Conservation (phyloP, 2,888 invertebrate genomes). For the Xestia rhomboidea region DNA sequence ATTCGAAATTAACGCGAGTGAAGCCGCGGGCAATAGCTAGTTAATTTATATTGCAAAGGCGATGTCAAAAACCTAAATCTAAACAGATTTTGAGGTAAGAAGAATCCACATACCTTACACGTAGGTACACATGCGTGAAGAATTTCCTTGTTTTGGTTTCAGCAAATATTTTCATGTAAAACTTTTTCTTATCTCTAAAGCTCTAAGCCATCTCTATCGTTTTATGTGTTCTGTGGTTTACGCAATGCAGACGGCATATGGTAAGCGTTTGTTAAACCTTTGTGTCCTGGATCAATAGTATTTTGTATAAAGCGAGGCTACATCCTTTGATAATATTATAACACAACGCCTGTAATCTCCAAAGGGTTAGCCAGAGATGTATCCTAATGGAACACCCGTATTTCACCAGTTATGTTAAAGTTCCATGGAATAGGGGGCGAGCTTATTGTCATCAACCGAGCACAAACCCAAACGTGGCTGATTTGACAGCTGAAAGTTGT, state of each 20-base stretch:
- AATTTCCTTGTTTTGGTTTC: background rate
- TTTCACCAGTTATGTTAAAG: background rate
- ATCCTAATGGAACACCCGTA: background rate
- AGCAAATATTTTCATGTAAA: background rate
- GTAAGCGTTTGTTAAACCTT: constrained; percentile 20
- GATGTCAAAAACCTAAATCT: too few species aligned
- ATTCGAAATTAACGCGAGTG: too few species aligned
- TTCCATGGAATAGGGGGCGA: background rate
- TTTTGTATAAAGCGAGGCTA: constrained; percentile 4
- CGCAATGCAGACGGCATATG: constrained; percentile 42
- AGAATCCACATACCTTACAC: too few species aligned
- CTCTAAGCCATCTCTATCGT: constrained; percentile 9
- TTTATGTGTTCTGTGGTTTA: background rate
- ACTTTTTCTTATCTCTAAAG: background rate
- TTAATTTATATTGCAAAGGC: too few species aligned
- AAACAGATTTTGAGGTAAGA: too few species aligned
- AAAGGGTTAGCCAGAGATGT: background rate
- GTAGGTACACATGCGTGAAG: too few species aligned
- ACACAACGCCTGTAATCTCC: background rate
- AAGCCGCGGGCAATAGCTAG: too few species aligned
- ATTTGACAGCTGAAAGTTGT: background rate
- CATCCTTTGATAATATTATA: background rate
- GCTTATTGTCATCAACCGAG: background rate
- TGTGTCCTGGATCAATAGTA: constrained; percentile 32
- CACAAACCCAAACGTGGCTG: background rate